phyloP scores from a whole-genome alignment of 2,797 vertebrate species.

The Platalea minor region DNA sequence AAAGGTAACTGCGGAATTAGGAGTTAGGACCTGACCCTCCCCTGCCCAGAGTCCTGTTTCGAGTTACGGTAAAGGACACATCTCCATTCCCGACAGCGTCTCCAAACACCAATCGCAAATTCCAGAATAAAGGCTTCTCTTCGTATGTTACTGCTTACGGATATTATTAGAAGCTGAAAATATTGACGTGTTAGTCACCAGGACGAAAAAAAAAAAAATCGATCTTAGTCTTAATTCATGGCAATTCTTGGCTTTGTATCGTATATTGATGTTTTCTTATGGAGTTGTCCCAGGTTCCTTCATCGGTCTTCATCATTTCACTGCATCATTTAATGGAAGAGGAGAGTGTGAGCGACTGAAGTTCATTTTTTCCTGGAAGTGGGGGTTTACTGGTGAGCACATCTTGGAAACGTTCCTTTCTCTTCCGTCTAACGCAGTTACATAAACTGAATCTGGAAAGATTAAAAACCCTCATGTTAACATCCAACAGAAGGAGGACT shows the following conservation, averaged over 20 bases:
- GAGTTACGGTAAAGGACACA: conserved; percentile 63
- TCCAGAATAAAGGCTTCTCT: conserved; percentile 67
- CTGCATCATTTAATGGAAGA: conserved; percentile 77
- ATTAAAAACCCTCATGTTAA: conserved; percentile 45
- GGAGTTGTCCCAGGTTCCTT: conserved; percentile 68
- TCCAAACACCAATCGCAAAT: conserved; percentile 67
- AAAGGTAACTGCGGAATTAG: conserved; percentile 79
- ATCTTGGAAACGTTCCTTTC: conserved; percentile 81
- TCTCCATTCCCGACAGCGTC: conserved; percentile 66
- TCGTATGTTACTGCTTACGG: conserved; percentile 71
- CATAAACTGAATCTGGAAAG: conserved; percentile 95
- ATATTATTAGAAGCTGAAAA: conserved; percentile 81
- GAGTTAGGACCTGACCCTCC: conserved; percentile 75
- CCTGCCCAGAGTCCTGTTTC: conserved; percentile 61
- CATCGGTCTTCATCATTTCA: conserved; percentile 68
- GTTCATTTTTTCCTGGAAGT: conserved; percentile 82
- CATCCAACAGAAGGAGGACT: neutral
- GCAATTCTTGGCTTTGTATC: conserved; percentile 69
- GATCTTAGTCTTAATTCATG: conserved; percentile 63
- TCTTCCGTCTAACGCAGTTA: conserved; percentile 84
- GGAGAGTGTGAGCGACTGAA: conserved; percentile 77
- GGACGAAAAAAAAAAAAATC: conserved; percentile 30
- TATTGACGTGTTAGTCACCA: conserved; percentile 78
- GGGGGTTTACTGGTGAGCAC: conserved; percentile 82
- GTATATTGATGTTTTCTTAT: conserved; percentile 33